Evolutionary conservation across 2,888 invertebrate species (phyloP).

Genomic region (Geophilus truncorum): DNA sequence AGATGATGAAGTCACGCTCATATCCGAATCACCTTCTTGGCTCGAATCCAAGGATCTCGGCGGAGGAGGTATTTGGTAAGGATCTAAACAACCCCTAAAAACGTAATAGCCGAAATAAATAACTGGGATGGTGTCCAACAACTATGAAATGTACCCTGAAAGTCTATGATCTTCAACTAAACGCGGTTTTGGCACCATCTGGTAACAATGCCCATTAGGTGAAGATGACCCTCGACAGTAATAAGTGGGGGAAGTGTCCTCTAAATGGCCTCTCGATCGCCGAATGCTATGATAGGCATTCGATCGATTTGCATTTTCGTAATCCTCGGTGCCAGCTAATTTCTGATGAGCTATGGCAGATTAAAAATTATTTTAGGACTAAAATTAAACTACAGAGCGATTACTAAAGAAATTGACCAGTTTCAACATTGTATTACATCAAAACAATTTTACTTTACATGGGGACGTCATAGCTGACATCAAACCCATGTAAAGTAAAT

Average conservation of each 20-base stretch:
- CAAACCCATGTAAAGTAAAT: no score
- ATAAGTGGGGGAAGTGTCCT: neutral
- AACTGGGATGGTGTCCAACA: neutral
- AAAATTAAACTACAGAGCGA: no score
- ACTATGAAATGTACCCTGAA: neutral
- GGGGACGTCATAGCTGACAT: no score
- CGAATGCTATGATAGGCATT: neutral
- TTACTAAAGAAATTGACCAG: no score
- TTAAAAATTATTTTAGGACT: no score
- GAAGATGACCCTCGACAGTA: neutral
- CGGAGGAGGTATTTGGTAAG: constrained; percentile 35
- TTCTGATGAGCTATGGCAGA: neutral
- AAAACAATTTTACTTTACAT: no score
- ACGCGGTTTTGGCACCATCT: constrained; percentile 15
- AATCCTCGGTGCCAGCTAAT: neutral
- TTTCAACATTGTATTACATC: no score
- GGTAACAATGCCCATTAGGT: constrained; percentile 14
- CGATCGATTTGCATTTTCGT: neutral
- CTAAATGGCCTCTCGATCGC: neutral
- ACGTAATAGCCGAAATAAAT: neutral
- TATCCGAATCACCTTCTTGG: constrained; percentile 34
- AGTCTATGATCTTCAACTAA: neutral
- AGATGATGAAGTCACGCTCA: constrained; percentile 35
- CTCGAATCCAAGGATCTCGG: constrained; percentile 35
- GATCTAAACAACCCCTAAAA: constrained; percentile 32